phyloP scores from a whole-genome alignment of 2,888 invertebrate species.

The Hesperia comma region DNA sequence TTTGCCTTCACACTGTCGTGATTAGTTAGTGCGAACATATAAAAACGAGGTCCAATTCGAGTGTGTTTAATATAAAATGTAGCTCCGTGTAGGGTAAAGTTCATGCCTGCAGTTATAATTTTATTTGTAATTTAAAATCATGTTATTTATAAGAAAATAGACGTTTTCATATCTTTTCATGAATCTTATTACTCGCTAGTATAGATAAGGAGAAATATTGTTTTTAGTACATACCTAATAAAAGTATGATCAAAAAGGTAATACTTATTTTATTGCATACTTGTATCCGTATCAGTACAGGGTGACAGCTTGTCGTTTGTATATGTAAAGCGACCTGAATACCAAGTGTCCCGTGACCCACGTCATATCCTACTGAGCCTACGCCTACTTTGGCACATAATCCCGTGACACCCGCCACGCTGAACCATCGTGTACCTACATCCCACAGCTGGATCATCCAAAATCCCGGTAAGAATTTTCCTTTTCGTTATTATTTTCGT shows the following conservation, averaged over 20 bases:
- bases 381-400: slow-evolving; percentile 72
- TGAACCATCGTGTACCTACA: slow-evolving; percentile 77
- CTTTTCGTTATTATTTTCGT: slow-evolving; percentile 74
- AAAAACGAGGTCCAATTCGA: slow-evolving; percentile 82
- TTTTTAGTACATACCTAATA: slow-evolving; percentile 78
- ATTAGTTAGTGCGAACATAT: slow-evolving; percentile 77
- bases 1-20: slow-evolving; percentile 59
- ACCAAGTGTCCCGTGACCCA: slow-evolving; percentile 76
- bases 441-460: slow-evolving; percentile 81
- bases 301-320: slow-evolving; percentile 38
- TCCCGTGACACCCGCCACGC: slow-evolving; percentile 78
- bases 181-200: slow-evolving; percentile 80
- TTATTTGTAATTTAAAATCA: slow-evolving; percentile 74
- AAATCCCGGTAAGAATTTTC: slow-evolving; percentile 81
- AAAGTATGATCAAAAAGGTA: slow-evolving; percentile 65
- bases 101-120: slow-evolving; percentile 63
- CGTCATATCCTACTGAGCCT: slow-evolving; percentile 66
- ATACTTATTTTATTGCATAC: slow-evolving; percentile 51
- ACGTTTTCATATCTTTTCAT: slow-evolving; percentile 74
- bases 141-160: slow-evolving; percentile 76
- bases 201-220: slow-evolving; percentile 79
- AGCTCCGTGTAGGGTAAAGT: slow-evolving; percentile 65
- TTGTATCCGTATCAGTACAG: slow-evolving; percentile 38
- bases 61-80: slow-evolving; percentile 70
- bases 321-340: slow-evolving; percentile 54